A percentile compares a stretch with the other conserved stretches of the same genome.
Conservation (phyloP, 1,140 invertebrate species). For the Phenacoccus solenopsis region DNA sequence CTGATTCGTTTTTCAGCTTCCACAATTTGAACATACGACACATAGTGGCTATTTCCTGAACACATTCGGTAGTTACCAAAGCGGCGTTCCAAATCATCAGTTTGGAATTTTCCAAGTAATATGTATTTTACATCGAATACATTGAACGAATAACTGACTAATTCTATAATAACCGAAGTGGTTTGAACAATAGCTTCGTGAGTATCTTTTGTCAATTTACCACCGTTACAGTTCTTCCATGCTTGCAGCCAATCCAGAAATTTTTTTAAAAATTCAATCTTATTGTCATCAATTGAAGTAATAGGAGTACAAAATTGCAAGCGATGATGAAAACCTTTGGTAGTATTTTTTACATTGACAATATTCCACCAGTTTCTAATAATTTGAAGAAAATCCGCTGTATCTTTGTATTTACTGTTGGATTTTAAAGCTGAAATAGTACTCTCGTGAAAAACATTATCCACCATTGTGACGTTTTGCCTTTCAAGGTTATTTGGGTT, state of each 20-base stretch:
- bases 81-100: conserved; percentile 20
- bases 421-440: too few relatives aligned
- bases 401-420: neutral
- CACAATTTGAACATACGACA: conserved; percentile 19
- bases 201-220: neutral
- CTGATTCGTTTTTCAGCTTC: conserved; percentile 19
- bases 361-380: neutral
- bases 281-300: neutral
- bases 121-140: conserved; percentile 12
- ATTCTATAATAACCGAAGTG: neutral
- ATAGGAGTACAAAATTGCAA: neutral
- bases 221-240: neutral
- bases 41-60: conserved; percentile 21
- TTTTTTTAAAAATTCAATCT: neutral
- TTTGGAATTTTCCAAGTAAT: conserved; percentile 22
- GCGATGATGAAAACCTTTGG: neutral
- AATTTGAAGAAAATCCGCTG: conserved; percentile 6
- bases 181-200: neutral
- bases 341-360: neutral
- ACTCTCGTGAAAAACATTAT: too few relatives aligned
- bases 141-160: neutral
- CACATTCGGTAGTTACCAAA: conserved; percentile 22
- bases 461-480: too few relatives aligned
- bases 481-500: too few relatives aligned
- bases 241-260: neutral